Percentiles rank a stretch among this genome's conserved stretches.
phyloP scores from a whole-genome alignment of 2,888 invertebrate species.

The Monochamus alternatus region DNA sequence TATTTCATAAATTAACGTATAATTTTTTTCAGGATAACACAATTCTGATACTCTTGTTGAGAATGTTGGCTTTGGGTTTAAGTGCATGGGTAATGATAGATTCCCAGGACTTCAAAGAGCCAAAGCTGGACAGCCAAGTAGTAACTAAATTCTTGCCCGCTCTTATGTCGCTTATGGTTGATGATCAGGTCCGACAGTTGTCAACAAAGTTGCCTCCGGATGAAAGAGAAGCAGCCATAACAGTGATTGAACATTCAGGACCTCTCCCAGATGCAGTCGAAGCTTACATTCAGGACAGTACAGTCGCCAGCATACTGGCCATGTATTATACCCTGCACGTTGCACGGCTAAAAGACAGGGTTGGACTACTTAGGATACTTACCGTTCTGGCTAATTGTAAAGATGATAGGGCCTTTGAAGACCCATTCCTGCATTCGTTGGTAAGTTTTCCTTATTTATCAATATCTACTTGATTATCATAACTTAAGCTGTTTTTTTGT shows the following conservation, averaged over 20 bases:
- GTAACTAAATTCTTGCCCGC: slow-evolving; percentile 96
- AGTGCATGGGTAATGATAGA: slow-evolving; percentile 99
- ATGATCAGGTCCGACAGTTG: slow-evolving; percentile 87
- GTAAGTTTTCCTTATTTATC: slow-evolving; percentile 69
- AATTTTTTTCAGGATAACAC: slow-evolving; percentile 81
- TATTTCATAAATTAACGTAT: not conserved
- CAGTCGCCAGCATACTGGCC: slow-evolving; percentile 92
- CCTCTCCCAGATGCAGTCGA: slow-evolving; percentile 95
- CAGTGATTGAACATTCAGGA: slow-evolving; percentile 94
- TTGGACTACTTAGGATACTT: slow-evolving; percentile 88
- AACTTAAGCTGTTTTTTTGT: too few relatives aligned
- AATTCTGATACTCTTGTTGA: slow-evolving; percentile 87
- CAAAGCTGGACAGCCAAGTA: slow-evolving; percentile 93
- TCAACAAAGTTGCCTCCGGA: slow-evolving; percentile 92
- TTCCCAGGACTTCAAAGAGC: slow-evolving; percentile 95
- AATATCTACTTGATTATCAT: not conserved
- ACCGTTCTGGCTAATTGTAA: slow-evolving; percentile 93
- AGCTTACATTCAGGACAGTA: slow-evolving; percentile 91
- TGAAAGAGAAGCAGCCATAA: slow-evolving; percentile 93
- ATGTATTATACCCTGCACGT: slow-evolving; percentile 96
- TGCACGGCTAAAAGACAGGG: slow-evolving; percentile 85
- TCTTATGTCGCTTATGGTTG: slow-evolving; percentile 93
- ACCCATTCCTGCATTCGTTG: slow-evolving; percentile 94
- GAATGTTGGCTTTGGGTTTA: slow-evolving; percentile 94
- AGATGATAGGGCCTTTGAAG: slow-evolving; percentile 93